Percentiles rank a stretch among this genome's conserved stretches.
Conservation (phyloP, 2,113 vertebrate genomes). For the Monarcha castaneiventris region DNA sequence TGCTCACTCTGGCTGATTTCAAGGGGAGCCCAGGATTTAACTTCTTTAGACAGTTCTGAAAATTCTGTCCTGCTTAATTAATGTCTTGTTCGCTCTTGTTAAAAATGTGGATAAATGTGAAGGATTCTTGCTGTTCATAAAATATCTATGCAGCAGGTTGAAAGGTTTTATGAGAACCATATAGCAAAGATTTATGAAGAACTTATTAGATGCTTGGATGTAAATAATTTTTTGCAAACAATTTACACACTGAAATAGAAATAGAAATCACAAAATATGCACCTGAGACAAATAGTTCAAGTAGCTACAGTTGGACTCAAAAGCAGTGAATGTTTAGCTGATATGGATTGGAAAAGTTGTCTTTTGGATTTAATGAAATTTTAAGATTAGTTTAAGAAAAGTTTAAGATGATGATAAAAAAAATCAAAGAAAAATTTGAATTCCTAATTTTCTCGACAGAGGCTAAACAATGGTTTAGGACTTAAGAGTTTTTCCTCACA, state of each 20-base stretch:
- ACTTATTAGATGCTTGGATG: not conserved
- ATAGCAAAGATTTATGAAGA: not conserved
- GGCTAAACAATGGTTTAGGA: not conserved
- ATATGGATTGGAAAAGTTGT: not conserved
- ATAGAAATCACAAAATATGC: not conserved
- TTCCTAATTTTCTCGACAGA: not conserved
- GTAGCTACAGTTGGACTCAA: not conserved
- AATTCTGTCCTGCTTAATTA: not conserved
- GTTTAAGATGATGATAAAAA: not conserved
- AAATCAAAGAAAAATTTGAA: not conserved
- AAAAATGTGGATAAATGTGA: not conserved
- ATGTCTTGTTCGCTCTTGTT: not conserved
- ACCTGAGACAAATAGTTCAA: not conserved
- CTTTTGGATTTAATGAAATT: not conserved
- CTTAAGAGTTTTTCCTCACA: not conserved
- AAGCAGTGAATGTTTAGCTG: not conserved
- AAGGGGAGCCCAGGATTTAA: not conserved
- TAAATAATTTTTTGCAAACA: not conserved
- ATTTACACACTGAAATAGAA: not conserved
- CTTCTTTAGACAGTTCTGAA: not conserved
- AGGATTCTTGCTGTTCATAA: not conserved
- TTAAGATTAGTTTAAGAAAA: too few relatives aligned
- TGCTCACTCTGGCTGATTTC: not conserved
- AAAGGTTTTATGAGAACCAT: not conserved
- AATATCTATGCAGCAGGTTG: not conserved